Conservation (phyloP, 2,888 invertebrate genomes). For the Macrosoma leucophasiata region DNA sequence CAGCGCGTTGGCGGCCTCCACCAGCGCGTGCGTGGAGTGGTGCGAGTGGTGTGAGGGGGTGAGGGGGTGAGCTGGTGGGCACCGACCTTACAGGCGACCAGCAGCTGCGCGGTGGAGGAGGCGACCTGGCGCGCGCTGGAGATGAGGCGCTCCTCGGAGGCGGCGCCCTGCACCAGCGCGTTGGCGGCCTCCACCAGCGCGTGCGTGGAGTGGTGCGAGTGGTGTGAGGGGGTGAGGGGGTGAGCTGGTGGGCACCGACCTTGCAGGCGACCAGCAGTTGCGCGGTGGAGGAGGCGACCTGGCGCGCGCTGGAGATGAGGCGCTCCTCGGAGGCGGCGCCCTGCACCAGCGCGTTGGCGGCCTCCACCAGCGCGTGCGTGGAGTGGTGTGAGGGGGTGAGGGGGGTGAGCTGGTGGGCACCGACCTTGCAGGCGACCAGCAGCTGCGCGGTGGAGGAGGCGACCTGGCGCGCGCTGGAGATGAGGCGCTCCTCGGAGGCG, state of each 20-base stretch:
- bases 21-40: conserved; percentile 97
- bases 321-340: conserved; percentile 96
- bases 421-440: conserved; percentile 95
- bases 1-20: conserved; percentile 97
- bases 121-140: conserved; percentile 98
- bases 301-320: conserved; percentile 95
- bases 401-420: not conserved
- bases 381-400: too few relatives aligned
- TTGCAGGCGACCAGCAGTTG: conserved; percentile 98
- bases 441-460: conserved; percentile 98
- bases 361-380: conserved; percentile 97
- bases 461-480: conserved; percentile 96
- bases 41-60: too few relatives aligned
- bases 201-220: too few relatives aligned
- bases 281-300: conserved; percentile 97
- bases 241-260: conserved; percentile 55
- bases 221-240: too few relatives aligned
- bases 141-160: conserved; percentile 96
- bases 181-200: conserved; percentile 98
- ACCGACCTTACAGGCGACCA: conserved; percentile 97
- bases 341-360: conserved; percentile 97
- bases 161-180: conserved; percentile 93
- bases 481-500: conserved; percentile 95
- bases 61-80: conserved; percentile 94
- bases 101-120: conserved; percentile 95